Evolutionary conservation across 2,888 invertebrate genomes (phyloP).

Genomic region (Cheiracanthium punctorium): DNA sequence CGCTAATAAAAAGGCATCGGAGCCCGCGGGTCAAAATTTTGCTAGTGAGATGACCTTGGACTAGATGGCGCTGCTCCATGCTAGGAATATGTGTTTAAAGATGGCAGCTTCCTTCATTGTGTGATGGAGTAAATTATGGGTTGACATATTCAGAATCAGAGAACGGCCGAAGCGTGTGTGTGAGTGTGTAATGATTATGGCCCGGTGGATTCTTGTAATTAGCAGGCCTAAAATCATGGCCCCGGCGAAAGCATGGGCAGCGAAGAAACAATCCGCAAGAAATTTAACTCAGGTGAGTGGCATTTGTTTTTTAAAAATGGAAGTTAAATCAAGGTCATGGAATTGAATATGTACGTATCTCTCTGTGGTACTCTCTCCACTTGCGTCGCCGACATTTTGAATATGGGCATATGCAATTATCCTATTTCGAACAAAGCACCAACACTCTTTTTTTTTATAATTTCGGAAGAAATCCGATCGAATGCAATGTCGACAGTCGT

Average conservation of each 20-base stretch:
- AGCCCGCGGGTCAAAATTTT: slow-evolving; percentile 68
- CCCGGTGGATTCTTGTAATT: slow-evolving; percentile 62
- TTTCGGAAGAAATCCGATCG: too few species aligned
- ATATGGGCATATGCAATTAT: slow-evolving; percentile 70
- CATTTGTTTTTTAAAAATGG: slow-evolving; percentile 56
- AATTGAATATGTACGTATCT: slow-evolving; percentile 65
- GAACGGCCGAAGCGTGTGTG: too few species aligned
- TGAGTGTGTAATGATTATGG: slow-evolving; percentile 65
- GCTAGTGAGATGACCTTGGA: slow-evolving; percentile 69
- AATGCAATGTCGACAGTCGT: too few species aligned
- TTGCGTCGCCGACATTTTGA: slow-evolving; percentile 70
- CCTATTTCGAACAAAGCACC: slow-evolving; percentile 70
- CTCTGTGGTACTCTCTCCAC: slow-evolving; percentile 41
- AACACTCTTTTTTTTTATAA: too few species aligned
- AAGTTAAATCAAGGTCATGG: slow-evolving; percentile 66
- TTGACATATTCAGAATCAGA: slow-evolving; percentile 71
- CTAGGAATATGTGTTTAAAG: slow-evolving; percentile 67
- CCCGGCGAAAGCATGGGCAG: slow-evolving; percentile 61
- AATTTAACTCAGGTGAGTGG: slow-evolving; percentile 47
- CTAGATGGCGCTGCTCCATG: slow-evolving; percentile 67
- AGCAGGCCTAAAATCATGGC: slow-evolving; percentile 65
- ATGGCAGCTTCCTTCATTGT: slow-evolving; percentile 71
- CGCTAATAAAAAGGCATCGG: slow-evolving; percentile 25
- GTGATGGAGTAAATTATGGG: slow-evolving; percentile 71
- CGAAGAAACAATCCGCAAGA: slow-evolving; percentile 5